These are phyloP conservation scores for Eurypyga helias DNA, from an alignment of 2,113 vertebrate species.

Conservation along the genomic window DNA sequence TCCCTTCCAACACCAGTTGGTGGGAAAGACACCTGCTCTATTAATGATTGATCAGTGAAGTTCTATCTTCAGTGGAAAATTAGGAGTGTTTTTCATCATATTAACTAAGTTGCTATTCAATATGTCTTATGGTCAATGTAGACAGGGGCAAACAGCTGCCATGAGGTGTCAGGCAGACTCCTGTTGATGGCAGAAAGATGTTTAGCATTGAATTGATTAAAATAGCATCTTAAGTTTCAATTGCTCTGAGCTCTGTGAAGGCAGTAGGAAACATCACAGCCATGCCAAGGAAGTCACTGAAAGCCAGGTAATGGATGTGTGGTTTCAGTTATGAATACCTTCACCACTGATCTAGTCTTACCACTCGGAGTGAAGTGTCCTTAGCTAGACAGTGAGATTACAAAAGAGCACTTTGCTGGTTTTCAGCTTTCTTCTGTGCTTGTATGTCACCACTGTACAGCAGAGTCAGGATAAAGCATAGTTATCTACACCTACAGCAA, in stretches of 20 bases:
- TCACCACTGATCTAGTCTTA: background rate
- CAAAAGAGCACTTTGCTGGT: background rate
- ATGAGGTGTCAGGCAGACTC: background rate
- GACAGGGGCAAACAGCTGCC: background rate
- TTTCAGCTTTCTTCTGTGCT: background rate
- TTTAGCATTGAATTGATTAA: background rate
- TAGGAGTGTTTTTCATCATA: background rate
- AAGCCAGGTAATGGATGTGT: background rate
- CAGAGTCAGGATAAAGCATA: background rate
- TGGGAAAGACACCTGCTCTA: background rate
- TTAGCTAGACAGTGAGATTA: background rate
- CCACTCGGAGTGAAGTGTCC: background rate
- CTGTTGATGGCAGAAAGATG: background rate
- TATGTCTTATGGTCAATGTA: background rate
- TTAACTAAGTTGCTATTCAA: fast-evolving
- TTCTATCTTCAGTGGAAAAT: background rate
- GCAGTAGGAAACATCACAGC: background rate
- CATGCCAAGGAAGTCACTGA: background rate
- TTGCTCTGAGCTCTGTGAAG: background rate
- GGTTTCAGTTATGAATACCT: background rate
- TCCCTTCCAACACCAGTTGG: fast-evolving
- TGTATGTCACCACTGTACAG: background rate
- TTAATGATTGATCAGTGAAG: background rate
- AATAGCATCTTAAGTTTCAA: background rate
- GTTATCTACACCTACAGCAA: fast-evolving